Evolutionary conservation across 2,113 vertebrate genomes (phyloP), one percentile per base, ranked within the genome.

Genomic region (Urocitellus parryii): DNA sequence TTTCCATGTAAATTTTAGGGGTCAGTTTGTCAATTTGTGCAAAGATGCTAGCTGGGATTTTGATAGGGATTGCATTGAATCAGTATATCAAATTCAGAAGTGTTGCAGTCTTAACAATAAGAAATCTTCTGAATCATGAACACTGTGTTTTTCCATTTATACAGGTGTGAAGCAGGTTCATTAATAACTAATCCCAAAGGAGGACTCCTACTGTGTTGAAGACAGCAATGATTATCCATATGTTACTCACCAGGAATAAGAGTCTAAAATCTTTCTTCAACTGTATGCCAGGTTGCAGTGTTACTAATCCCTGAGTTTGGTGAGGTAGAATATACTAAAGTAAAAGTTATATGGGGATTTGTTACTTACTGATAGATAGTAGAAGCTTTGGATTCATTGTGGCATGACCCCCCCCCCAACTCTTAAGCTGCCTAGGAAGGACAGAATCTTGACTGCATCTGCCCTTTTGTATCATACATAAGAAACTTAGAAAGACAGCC

Each of bases 391-490:
- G 22, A 91, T 29, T 72, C 29, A 81, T 45, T 72, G 13, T 81
- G 65, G 25, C 12, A 5, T 22, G 4, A 4, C 14, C 2, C 0
- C 42, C 39, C 39, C 39, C 9, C 18, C 18, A 37, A 13, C 8
- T 12, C 12, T 72, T 53, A 73, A n/a, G 5, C 63, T 91, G 27
- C 39, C 8, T 14, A 34, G 29, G 4, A 10, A 16, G 5, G 37
- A 45, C 48, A 10, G 20, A 73, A 45, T 45, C 42, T 81, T 32
- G 7, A 61, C 20, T 73, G 39, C 5, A 68, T 34, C 1, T 48
- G 12, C 17, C 4, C 29, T 34, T 42, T 32, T 45, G 29, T 1
- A 20, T 8, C 37, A 29, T 16, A 37, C 10, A 12, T 63, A n/a
- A 63, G 29, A 25, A 29, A 34, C 1, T 5, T 12, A 13, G 12